Percentiles rank a stretch among this genome's conserved stretches.
Evolutionary conservation across 2,797 vertebrate genomes (phyloP).

Genomic region (Nasua narica): DNA sequence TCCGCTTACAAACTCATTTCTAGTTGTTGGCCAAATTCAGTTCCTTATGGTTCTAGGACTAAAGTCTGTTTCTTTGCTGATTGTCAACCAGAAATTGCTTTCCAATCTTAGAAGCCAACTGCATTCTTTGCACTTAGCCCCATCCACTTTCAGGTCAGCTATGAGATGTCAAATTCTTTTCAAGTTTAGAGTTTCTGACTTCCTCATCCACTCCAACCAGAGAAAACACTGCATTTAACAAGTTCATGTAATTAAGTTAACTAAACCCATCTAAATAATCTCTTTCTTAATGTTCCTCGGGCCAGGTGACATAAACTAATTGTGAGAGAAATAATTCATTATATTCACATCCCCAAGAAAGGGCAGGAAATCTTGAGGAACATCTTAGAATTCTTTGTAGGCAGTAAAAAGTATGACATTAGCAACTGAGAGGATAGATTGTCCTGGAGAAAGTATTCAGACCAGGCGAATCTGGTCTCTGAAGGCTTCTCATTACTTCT

Average conservation of each 20-base stretch:
- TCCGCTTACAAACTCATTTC: not conserved
- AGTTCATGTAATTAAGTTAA: not conserved
- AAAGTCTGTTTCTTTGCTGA: not conserved
- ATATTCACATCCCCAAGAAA: not conserved
- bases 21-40: not conserved
- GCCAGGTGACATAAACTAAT: not conserved
- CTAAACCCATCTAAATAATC: not conserved
- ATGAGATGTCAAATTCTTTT: not conserved
- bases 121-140: not conserved
- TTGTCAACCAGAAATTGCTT: not conserved
- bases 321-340: not conserved
- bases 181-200: not conserved
- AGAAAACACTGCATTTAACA: not conserved
- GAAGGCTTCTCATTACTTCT: not conserved
- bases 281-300: not conserved
- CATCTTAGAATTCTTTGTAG: not conserved
- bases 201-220: not conserved
- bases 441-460: not conserved
- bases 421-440: not conserved
- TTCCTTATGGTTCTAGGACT: not conserved
- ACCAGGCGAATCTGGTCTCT: not conserved
- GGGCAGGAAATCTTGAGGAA: not conserved
- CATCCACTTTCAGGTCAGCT: not conserved
- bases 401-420: not conserved
- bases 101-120: not conserved